Conservation (phyloP, 1,140 invertebrate species). For the Pygmarrhopalites habei region DNA sequence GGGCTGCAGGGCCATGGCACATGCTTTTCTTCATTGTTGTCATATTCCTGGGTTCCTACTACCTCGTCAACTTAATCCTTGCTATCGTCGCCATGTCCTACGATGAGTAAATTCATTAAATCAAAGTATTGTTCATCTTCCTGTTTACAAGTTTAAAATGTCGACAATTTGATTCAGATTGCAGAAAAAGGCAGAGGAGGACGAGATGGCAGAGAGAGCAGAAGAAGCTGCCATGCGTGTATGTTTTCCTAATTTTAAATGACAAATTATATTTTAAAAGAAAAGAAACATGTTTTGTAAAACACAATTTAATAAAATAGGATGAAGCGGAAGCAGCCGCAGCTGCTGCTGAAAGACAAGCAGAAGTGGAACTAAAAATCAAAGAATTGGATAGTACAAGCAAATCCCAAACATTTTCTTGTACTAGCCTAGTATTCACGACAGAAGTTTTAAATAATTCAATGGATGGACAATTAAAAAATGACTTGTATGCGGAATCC, state of each 20-base stretch:
- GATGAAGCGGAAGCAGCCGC: background rate
- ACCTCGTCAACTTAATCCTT: slow-evolving; percentile 96
- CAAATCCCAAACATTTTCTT: slow-evolving; percentile 83
- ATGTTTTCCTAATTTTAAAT: no score
- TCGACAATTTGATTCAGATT: no score
- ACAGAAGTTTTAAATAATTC: slow-evolving; percentile 78
- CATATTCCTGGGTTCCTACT: slow-evolving; percentile 97
- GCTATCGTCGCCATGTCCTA: slow-evolving; percentile 99
- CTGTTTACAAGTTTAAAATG: no score
- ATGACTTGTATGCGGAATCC: slow-evolving; percentile 81
- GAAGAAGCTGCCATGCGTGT: slow-evolving; percentile 78
- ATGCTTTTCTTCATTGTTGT: slow-evolving; percentile 97
- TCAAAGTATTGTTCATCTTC: no score
- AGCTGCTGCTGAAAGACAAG: slow-evolving; percentile 55
- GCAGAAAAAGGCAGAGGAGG: slow-evolving; percentile 95
- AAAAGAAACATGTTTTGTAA: no score
- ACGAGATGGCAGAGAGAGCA: slow-evolving; percentile 63
- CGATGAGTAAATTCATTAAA: no score
- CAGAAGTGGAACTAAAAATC: slow-evolving; percentile 32
- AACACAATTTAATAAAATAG: slow-evolving; percentile 4
- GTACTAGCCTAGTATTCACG: slow-evolving; percentile 79
- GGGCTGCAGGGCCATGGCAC: slow-evolving; percentile 92
- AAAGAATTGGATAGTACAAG: slow-evolving; percentile 46
- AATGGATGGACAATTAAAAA: slow-evolving; percentile 75
- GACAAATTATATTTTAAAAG: no score